These are phyloP conservation scores for Platichthys stellatus DNA, from an alignment of 2,113 vertebrate genomes.

Conservation along the genomic window DNA sequence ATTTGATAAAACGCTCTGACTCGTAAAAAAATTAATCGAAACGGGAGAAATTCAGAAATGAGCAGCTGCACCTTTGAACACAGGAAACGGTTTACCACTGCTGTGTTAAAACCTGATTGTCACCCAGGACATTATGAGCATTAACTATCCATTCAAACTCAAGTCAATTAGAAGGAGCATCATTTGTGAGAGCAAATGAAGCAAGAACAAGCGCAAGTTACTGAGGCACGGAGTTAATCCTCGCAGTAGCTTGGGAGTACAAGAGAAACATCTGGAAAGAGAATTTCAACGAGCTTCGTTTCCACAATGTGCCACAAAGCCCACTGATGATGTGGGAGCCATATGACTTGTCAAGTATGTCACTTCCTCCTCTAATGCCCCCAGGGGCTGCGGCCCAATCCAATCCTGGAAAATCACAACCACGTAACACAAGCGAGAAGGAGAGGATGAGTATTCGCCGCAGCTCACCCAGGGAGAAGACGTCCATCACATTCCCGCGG, in stretches of 20 bases:
- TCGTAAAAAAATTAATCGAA: not conserved
- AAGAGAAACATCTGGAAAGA: slow-evolving; percentile 55
- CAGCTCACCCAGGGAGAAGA: slow-evolving; percentile 27
- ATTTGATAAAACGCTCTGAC: not conserved
- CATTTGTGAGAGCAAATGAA: slow-evolving; percentile 50
- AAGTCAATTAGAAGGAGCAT: slow-evolving; percentile 49
- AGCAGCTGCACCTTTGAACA: not conserved
- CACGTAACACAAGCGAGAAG: slow-evolving; percentile 21
- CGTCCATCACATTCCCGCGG: slow-evolving; percentile 48
- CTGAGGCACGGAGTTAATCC: slow-evolving; percentile 61
- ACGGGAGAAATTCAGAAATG: not conserved
- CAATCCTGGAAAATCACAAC: slow-evolving; percentile 57
- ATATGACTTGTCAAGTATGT: slow-evolving; percentile 44
- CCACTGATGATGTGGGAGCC: slow-evolving; percentile 14
- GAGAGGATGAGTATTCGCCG: slow-evolving; percentile 26
- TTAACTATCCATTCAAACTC: slow-evolving; percentile 30
- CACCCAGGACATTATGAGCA: not conserved
- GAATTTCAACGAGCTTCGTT: slow-evolving; percentile 18
- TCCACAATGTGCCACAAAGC: slow-evolving; percentile 12
- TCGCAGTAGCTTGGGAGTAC: slow-evolving; percentile 23
- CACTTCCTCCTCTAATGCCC: slow-evolving; percentile 6
- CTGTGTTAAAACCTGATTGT: not conserved
- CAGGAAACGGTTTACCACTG: not conserved
- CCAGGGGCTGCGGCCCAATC: not conserved
- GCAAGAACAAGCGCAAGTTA: slow-evolving; percentile 28